These are phyloP conservation scores for Hyles vespertilio DNA, from an alignment of 1,140 invertebrate species.

Conservation along the genomic window DNA sequence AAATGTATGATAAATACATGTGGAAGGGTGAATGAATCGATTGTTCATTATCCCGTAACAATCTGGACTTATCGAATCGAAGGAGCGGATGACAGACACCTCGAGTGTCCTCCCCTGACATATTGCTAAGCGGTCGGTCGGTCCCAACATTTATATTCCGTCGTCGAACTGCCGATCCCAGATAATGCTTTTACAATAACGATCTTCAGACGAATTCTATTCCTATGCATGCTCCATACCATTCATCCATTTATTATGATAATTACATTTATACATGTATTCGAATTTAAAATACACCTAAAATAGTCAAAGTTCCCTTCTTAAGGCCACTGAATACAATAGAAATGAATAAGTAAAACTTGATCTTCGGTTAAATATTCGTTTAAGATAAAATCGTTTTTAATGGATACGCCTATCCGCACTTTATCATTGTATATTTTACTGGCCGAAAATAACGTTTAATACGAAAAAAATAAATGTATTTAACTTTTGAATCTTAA, in stretches of 20 bases:
- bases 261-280: constrained; percentile 24
- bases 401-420: background rate
- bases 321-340: constrained; percentile 12
- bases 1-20: too few species aligned
- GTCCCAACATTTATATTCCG: constrained; percentile 57
- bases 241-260: constrained; percentile 35
- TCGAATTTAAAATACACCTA: constrained; percentile 24
- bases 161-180: constrained; percentile 45
- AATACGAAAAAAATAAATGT: too few species aligned
- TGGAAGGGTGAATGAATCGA: background rate
- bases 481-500: too few species aligned
- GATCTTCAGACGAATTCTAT: constrained; percentile 49
- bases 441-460: too few species aligned
- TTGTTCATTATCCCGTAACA: background rate
- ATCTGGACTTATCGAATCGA: background rate
- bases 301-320: constrained; percentile 4
- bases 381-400: background rate
- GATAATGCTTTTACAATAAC: constrained; percentile 69
- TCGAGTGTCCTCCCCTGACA: constrained; percentile 41
- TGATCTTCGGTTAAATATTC: constrained; percentile 3
- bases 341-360: background rate
- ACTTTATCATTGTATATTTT: too few species aligned
- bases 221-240: constrained; percentile 43
- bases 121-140: constrained; percentile 46
- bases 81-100: constrained; percentile 22